Percentiles rank a stretch among this genome's conserved stretches.
phyloP scores from a whole-genome alignment of 2,888 invertebrate genomes.

The Galerucella nymphaeae region DNA sequence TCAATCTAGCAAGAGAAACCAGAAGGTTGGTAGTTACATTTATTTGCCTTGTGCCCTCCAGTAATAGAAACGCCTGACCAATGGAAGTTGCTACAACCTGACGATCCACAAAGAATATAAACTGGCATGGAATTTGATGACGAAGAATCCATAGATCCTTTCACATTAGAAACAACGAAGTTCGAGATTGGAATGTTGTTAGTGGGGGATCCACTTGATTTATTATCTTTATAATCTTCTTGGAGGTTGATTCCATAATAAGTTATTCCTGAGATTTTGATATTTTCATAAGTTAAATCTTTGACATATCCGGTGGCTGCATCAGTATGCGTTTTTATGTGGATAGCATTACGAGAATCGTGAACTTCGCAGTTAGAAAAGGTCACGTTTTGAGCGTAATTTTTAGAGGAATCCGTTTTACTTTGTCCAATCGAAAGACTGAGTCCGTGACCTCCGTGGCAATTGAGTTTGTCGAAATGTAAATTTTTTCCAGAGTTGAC shows the following conservation, averaged over 20 bases:
- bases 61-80: conserved; percentile 44
- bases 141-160: conserved; percentile 42
- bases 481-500: conserved; percentile 45
- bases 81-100: conserved; percentile 41
- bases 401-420: conserved; percentile 32
- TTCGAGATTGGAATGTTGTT: conserved; percentile 46
- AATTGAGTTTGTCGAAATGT: conserved; percentile 33
- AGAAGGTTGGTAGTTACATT: conserved; percentile 42
- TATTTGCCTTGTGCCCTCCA: conserved; percentile 35
- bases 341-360: conserved; percentile 48
- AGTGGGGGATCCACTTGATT: conserved; percentile 37
- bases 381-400: conserved; percentile 42
- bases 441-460: too few species aligned
- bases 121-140: conserved; percentile 41
- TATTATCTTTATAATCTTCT: conserved; percentile 45
- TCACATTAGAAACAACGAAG: conserved; percentile 35
- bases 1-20: conserved; percentile 37
- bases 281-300: conserved; percentile 45
- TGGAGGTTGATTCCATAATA: conserved; percentile 47
- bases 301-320: conserved; percentile 41
- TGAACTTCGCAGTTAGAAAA: conserved; percentile 41
- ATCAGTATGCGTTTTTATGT: conserved; percentile 48
- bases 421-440: conserved; percentile 49
- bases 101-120: conserved; percentile 45
- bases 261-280: conserved; percentile 42